Evolutionary conservation across 2,113 vertebrate genomes (phyloP).

Genomic region (Archocentrus centrarchus): DNA sequence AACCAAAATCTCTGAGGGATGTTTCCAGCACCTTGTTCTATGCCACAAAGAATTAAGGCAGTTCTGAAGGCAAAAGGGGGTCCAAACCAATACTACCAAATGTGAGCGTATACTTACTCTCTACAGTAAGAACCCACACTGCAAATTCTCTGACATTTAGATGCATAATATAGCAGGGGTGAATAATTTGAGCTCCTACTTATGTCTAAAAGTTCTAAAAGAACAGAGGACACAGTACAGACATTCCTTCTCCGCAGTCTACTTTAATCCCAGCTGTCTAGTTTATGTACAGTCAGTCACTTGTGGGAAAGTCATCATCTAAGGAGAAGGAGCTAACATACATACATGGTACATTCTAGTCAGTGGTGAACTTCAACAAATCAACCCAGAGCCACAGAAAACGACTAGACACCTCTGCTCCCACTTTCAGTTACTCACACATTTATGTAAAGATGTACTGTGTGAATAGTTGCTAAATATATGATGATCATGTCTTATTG

Average conservation of each 20-base stretch:
- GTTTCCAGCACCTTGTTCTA: neutral
- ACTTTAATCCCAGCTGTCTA: slow-evolving; percentile 68
- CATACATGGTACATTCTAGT: slow-evolving; percentile 33
- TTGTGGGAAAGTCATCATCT: slow-evolving; percentile 46
- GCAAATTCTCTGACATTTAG: neutral
- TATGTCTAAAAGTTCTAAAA: neutral
- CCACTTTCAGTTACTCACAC: slow-evolving; percentile 1
- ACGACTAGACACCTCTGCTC: neutral
- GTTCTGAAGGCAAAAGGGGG: neutral
- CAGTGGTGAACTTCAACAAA: slow-evolving; percentile 51
- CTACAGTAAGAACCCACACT: neutral
- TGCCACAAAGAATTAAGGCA: neutral
- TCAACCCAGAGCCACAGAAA: slow-evolving; percentile 55
- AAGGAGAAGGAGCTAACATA: slow-evolving; percentile 52
- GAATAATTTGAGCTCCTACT: neutral
- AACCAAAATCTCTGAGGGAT: neutral
- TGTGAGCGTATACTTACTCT: neutral
- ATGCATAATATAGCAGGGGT: neutral
- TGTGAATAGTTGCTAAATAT: slow-evolving; percentile 16
- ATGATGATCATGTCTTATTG: slow-evolving; percentile 13
- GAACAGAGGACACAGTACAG: slow-evolving; percentile 45
- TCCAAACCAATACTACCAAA: neutral
- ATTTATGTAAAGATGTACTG: neutral
- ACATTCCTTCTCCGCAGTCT: slow-evolving; percentile 54
- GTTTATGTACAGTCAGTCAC: slow-evolving; percentile 69